These are phyloP conservation scores for Falco novaeseelandiae DNA, from an alignment of 2,797 vertebrate genomes.

Conservation along the genomic window DNA sequence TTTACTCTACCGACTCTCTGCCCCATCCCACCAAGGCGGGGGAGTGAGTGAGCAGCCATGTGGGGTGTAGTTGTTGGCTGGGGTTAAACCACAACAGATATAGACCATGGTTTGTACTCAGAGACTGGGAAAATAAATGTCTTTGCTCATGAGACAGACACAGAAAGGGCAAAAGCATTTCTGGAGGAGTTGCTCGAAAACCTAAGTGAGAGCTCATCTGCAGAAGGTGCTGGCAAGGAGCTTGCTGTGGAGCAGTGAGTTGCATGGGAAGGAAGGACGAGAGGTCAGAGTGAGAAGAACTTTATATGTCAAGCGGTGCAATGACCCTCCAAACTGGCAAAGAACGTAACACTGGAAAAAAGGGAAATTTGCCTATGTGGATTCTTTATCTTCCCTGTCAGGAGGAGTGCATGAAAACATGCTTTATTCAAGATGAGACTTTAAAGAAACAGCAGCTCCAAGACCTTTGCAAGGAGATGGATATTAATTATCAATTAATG, in stretches of 20 bases:
- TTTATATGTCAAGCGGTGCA: not conserved
- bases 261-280: not conserved
- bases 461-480: not conserved
- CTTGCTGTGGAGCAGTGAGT: not conserved
- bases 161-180: not conserved
- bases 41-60: too few species aligned
- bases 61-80: too few species aligned
- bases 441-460: not conserved
- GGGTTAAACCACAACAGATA: not conserved
- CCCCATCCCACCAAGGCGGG: too few species aligned
- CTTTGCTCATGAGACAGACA: not conserved
- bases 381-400: not conserved
- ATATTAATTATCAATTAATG: not conserved
- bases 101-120: not conserved
- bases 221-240: not conserved
- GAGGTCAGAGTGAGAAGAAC: not conserved
- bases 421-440: not conserved
- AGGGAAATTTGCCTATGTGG: not conserved
- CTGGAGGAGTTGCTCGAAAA: not conserved
- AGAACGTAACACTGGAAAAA: not conserved
- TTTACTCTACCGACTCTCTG: too few species aligned
- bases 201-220: not conserved
- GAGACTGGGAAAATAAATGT: not conserved
- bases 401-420: not conserved
- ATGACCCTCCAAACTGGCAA: not conserved